Conservation (phyloP, 2,113 vertebrate genomes). For the Columba livia region DNA sequence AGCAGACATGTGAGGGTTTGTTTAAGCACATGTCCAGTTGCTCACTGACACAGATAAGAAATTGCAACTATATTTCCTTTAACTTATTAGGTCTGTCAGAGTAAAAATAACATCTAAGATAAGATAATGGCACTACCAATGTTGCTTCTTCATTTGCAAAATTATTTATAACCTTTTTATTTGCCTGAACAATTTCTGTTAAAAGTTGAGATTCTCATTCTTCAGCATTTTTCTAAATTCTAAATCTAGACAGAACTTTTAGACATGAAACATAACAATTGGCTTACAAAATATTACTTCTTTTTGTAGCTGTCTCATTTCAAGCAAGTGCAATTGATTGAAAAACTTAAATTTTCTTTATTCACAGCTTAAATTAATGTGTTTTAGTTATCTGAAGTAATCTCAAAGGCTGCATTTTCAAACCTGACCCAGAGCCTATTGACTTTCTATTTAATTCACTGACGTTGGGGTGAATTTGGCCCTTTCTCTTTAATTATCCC, state of each 20-base stretch:
- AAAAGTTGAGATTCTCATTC: not conserved
- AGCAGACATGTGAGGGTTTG: slow-evolving; percentile 28
- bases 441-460: not conserved
- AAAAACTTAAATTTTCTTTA: slow-evolving; percentile 5
- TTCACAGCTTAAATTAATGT: not conserved
- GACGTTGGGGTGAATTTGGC: not conserved
- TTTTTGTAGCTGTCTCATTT: not conserved
- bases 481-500: not conserved
- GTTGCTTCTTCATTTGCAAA: slow-evolving; percentile 20
- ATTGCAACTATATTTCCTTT: slow-evolving; percentile 30
- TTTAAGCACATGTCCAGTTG: slow-evolving; percentile 36
- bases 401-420: not conserved
- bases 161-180: slow-evolving; percentile 18
- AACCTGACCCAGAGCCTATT: not conserved
- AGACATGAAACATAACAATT: not conserved
- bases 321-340: not conserved
- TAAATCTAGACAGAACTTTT: not conserved
- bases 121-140: slow-evolving; percentile 56
- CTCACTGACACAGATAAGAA: slow-evolving; percentile 46
- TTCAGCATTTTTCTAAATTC: not conserved
- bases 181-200: not conserved
- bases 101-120: slow-evolving; percentile 58
- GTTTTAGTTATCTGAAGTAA: not conserved
- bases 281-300: not conserved
- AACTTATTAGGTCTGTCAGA: slow-evolving; percentile 56